phyloP scores from a whole-genome alignment of 2,888 invertebrate genomes.

The Seira musarum region DNA sequence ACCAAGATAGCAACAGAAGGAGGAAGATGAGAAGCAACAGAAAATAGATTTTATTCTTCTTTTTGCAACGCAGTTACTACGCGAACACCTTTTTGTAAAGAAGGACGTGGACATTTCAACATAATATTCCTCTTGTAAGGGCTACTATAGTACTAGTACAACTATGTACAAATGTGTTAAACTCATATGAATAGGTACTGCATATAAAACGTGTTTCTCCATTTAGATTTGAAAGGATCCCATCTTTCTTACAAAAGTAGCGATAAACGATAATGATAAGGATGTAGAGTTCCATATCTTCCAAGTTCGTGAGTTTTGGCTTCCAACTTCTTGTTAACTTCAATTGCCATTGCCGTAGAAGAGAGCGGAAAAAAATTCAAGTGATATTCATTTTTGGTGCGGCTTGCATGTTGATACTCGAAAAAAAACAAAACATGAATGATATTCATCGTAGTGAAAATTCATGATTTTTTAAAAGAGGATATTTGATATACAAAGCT shows the following conservation, averaged over 20 bases:
- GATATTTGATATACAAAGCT: neutral
- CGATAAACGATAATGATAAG: neutral
- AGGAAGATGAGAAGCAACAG: slow-evolving; percentile 47
- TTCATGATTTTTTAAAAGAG: slow-evolving; percentile 4
- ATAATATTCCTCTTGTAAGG: no score
- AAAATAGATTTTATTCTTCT: slow-evolving; percentile 5
- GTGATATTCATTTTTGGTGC: neutral
- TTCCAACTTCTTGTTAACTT: neutral
- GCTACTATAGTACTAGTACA: no score
- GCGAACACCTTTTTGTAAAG: no score
- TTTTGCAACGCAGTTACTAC: no score
- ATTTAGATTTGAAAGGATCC: no score
- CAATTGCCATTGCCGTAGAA: neutral
- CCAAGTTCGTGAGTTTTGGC: neutral
- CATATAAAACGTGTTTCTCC: neutral
- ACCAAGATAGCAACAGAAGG: slow-evolving; percentile 4
- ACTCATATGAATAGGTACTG: neutral
- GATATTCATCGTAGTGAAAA: neutral
- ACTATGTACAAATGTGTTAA: no score
- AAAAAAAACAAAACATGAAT: slow-evolving; percentile 3
- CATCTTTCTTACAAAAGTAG: neutral
- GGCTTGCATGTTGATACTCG: neutral
- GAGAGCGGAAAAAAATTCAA: no score
- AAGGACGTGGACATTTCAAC: no score
- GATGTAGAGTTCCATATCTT: neutral